Conservation (phyloP, 2,113 vertebrate genomes). For the Caretta caretta region DNA sequence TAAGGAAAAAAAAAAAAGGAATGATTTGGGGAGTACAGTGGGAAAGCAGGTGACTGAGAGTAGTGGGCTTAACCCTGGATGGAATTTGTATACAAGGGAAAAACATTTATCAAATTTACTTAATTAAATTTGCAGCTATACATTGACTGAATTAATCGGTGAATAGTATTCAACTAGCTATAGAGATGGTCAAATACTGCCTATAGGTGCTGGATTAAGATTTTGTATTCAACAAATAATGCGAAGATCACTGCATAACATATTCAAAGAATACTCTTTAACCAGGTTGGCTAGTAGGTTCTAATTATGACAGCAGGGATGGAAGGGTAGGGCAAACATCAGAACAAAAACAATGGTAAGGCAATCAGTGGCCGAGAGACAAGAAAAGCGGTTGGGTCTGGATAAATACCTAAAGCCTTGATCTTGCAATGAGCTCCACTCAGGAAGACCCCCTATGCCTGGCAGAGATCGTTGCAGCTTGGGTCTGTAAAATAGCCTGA, state of each 20-base stretch:
- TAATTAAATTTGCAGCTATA: too few relatives aligned
- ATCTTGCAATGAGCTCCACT: background rate
- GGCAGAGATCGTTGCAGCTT: background rate
- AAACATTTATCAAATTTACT: too few relatives aligned
- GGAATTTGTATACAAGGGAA: too few relatives aligned
- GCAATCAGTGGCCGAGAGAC: background rate
- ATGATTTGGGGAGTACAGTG: background rate
- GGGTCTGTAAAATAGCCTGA: background rate
- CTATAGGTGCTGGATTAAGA: background rate
- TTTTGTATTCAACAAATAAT: background rate
- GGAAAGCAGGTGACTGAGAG: slow-evolving; percentile 7
- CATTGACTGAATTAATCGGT: background rate
- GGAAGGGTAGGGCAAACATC: background rate
- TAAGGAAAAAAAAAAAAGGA: slow-evolving; percentile 1
- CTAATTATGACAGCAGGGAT: background rate
- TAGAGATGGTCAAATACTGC: background rate
- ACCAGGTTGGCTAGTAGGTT: background rate
- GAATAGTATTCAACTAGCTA: background rate
- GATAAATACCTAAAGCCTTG: background rate
- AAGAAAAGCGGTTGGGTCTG: background rate
- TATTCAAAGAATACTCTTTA: background rate
- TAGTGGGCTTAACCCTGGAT: background rate
- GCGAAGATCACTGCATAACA: background rate
- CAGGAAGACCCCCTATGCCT: background rate
- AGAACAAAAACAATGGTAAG: background rate